Conservation (phyloP, 1,140 invertebrate species). For the Pteromalus puparum region DNA sequence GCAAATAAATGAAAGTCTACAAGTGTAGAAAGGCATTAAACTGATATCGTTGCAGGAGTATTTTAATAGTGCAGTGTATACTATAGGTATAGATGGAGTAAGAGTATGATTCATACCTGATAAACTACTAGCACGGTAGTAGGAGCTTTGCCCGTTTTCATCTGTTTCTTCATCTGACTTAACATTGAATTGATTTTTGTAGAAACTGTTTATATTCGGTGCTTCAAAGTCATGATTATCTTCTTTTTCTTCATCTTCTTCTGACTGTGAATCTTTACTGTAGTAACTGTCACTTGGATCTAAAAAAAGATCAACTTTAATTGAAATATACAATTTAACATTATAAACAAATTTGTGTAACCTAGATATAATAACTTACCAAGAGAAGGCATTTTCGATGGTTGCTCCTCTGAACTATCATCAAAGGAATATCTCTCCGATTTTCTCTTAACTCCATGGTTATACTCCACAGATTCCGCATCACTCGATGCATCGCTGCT, state of each 20-base stretch:
- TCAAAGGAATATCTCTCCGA: background rate
- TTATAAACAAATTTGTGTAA: background rate
- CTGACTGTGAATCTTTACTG: constrained; percentile 13
- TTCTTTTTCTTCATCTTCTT: constrained; percentile 26
- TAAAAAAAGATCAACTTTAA: background rate
- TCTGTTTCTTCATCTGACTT: constrained; percentile 27
- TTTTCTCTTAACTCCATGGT: constrained; percentile 7
- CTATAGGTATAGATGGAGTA: background rate
- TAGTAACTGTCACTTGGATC: constrained; percentile 23
- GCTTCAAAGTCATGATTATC: constrained; percentile 9
- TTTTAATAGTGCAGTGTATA: no score
- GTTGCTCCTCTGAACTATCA: constrained; percentile 14
- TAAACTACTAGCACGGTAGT: background rate
- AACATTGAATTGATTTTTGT: background rate
- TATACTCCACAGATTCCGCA: background rate
- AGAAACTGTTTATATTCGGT: constrained; percentile 26
- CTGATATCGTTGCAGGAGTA: no score
- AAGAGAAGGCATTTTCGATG: constrained; percentile 13
- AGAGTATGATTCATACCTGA: constrained; percentile 18
- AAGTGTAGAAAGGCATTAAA: no score
- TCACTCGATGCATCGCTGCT: constrained; percentile 25
- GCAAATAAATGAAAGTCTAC: background rate
- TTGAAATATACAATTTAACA: background rate
- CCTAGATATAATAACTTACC: background rate
- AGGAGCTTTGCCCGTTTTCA: constrained; percentile 29